These are phyloP conservation scores for Priocnemis perturbator DNA, from an alignment of 2,888 invertebrate genomes.

Conservation along the genomic window DNA sequence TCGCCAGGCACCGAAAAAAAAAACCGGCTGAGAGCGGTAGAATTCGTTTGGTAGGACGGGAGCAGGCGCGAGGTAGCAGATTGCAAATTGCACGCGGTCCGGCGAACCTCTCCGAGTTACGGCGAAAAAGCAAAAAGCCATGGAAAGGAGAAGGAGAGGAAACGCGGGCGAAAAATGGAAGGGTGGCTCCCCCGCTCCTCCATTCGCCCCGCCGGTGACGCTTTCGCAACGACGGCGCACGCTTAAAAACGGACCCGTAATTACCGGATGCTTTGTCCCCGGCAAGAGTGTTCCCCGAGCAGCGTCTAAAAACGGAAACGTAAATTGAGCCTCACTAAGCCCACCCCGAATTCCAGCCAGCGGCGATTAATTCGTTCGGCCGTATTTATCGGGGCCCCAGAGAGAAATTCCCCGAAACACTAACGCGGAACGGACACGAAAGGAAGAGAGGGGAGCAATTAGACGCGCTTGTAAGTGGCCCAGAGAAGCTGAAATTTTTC, in stretches of 20 bases:
- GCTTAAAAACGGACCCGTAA: conserved; percentile 47
- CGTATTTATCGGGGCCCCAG: no score
- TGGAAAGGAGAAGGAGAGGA: conserved; percentile 14
- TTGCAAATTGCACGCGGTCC: conserved; percentile 25
- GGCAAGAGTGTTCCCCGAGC: conserved; percentile 1
- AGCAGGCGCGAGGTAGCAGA: conserved; percentile 1
- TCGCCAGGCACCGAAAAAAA: no score
- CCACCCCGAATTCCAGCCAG: conserved; percentile 7
- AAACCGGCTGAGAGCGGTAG: background rate
- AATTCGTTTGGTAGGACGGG: conserved; percentile 26
- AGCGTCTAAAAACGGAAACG: conserved; percentile 37
- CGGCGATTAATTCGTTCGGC: no score
- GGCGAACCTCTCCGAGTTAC: conserved; percentile 1
- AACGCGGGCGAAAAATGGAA: conserved; percentile 1
- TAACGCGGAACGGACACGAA: no score
- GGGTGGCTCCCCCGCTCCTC: no score
- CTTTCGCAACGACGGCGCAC: conserved; percentile 7
- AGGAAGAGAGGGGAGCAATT: no score
- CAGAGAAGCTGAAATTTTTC: no score
- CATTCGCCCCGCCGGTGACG: conserved; percentile 3
- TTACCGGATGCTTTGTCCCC: conserved; percentile 40
- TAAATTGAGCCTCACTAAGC: conserved; percentile 43
- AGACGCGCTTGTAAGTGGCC: no score
- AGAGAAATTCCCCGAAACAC: no score
- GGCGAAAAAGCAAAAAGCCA: background rate